Percentiles rank a stretch among this genome's conserved stretches.
phyloP scores from a whole-genome alignment of 2,888 invertebrate genomes.

The Alloscopus bannaensis region DNA sequence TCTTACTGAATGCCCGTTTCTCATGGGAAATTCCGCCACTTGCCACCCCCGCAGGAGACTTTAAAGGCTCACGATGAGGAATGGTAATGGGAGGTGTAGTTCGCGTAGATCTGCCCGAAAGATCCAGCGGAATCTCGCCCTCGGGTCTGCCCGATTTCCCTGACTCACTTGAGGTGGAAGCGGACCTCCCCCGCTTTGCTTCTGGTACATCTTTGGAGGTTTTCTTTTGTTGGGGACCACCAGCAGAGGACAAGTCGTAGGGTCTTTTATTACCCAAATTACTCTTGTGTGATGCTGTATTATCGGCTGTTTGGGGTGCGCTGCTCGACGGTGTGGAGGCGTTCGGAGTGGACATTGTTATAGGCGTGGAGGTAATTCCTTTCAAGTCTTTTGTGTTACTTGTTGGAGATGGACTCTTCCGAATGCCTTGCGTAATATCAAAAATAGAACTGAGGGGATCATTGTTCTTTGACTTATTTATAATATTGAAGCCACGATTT shows the following conservation, averaged over 20 bases:
- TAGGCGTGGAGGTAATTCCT: background rate
- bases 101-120: constrained; percentile 62
- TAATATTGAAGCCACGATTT: constrained; percentile 51
- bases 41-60: constrained; percentile 39
- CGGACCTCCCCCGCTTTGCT: constrained; percentile 50
- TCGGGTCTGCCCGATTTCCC: constrained; percentile 44
- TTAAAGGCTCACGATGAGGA: constrained; percentile 50
- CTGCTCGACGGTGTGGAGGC: constrained; percentile 23
- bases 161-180: constrained; percentile 64
- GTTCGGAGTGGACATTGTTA: constrained; percentile 2
- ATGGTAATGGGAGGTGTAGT: constrained; percentile 49
- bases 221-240: constrained; percentile 46
- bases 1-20: constrained; percentile 20
- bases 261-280: constrained; percentile 28
- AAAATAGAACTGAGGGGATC: constrained; percentile 63
- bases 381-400: constrained; percentile 41
- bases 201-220: constrained; percentile 45
- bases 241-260: constrained; percentile 32
- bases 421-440: constrained; percentile 62
- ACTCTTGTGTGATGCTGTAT: constrained; percentile 6
- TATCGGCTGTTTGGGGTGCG: constrained; percentile 35
- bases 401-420: constrained; percentile 59
- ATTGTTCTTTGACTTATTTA: constrained; percentile 56
- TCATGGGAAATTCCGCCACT: background rate
- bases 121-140: constrained; percentile 65